These are phyloP conservation scores for Rambutsinella grinnellia DNA, from an alignment of 2,888 invertebrate genomes.

Conservation along the genomic window DNA sequence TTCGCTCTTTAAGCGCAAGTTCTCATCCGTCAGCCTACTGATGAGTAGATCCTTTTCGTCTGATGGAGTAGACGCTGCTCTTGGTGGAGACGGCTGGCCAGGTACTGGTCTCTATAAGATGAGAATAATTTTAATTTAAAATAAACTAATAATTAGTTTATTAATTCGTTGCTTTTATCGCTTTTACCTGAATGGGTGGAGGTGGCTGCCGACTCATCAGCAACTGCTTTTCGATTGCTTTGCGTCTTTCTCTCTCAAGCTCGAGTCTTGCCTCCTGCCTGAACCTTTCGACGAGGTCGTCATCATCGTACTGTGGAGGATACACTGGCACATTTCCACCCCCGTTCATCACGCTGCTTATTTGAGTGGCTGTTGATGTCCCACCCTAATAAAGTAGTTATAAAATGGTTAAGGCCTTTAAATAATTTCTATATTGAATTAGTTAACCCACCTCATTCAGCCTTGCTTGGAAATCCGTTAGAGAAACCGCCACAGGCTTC, in stretches of 20 bases:
- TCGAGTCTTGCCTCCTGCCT: constrained; percentile 61
- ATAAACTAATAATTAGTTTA: too few species aligned
- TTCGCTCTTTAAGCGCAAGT: constrained; percentile 73
- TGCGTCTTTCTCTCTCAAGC: constrained; percentile 56
- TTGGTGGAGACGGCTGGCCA: not conserved
- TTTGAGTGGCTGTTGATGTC: not conserved
- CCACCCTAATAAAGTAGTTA: constrained; percentile 3
- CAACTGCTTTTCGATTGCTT: constrained; percentile 51
- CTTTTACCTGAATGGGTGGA: constrained; percentile 19
- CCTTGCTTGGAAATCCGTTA: constrained; percentile 79
- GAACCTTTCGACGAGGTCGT: constrained; percentile 56
- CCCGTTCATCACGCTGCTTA: constrained; percentile 9
- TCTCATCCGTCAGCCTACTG: constrained; percentile 62
- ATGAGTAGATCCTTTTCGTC: constrained; percentile 67
- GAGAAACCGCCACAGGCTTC: constrained; percentile 76
- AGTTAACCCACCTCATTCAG: constrained; percentile 68
- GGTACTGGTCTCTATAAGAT: constrained; percentile 7
- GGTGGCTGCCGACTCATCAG: constrained; percentile 47
- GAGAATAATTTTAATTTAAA: too few species aligned
- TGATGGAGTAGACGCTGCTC: not conserved
- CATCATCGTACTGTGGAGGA: constrained; percentile 25
- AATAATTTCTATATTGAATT: constrained; percentile 68
- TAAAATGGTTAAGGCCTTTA: constrained; percentile 2
- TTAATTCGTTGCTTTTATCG: too few species aligned
- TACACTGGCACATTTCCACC: not conserved